Conservation (phyloP, 1,140 invertebrate species). For the Drosophila teissieri region DNA sequence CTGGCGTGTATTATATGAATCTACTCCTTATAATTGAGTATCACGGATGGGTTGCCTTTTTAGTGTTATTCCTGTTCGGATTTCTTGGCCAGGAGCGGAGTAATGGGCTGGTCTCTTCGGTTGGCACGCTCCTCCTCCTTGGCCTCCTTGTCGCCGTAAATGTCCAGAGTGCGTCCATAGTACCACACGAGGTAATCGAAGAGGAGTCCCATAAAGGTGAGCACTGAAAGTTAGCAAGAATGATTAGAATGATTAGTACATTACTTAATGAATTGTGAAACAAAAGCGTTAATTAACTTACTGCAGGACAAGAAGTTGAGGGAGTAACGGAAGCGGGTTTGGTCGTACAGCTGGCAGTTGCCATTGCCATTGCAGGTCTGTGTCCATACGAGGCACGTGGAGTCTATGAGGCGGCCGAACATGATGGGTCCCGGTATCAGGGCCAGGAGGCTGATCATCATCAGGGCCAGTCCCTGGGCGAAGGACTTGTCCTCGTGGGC, state of each 20-base stretch:
- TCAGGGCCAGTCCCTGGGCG: constrained; percentile 87
- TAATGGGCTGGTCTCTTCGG: constrained; percentile 66
- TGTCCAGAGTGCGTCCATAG: constrained; percentile 86
- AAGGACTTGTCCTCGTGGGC: constrained; percentile 87
- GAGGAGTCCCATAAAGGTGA: constrained; percentile 86
- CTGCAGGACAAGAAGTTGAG: constrained; percentile 87
- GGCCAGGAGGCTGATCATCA: constrained; percentile 88
- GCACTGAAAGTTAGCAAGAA: constrained; percentile 72
- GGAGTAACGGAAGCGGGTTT: constrained; percentile 86
- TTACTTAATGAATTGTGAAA: background rate
- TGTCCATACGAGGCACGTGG: constrained; percentile 88
- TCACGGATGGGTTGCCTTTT: constrained; percentile 22
- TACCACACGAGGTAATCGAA: constrained; percentile 87
- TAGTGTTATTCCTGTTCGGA: constrained; percentile 35
- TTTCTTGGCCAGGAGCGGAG: constrained; percentile 68
- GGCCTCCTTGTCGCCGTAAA: constrained; percentile 86
- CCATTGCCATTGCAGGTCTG: constrained; percentile 87
- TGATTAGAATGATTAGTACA: too few species aligned
- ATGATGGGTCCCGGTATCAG: constrained; percentile 89
- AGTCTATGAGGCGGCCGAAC: constrained; percentile 88
- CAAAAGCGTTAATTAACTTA: constrained; percentile 68
- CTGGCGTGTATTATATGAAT: background rate
- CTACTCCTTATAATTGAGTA: constrained; percentile 43
- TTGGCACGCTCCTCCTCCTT: constrained; percentile 61
- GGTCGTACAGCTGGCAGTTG: constrained; percentile 88